phyloP scores from a whole-genome alignment of 2,113 vertebrate species.

The Gobio gobio region DNA sequence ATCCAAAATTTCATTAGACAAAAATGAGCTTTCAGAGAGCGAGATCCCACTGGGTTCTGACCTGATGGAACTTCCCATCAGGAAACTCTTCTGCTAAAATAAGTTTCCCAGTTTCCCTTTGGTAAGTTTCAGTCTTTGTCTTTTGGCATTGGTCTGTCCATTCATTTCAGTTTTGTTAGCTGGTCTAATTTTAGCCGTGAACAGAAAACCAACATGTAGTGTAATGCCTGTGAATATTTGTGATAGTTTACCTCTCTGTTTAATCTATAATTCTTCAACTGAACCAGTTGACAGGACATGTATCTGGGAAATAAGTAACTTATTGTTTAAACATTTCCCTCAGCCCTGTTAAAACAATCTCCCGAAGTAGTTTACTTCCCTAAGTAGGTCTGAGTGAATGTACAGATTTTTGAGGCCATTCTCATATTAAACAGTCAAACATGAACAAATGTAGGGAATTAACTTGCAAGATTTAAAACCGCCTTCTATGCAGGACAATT shows the following conservation, averaged over 20 bases:
- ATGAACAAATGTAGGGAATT: background rate
- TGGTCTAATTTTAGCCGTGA: slow-evolving; percentile 12
- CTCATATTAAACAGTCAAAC: background rate
- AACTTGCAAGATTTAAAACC: background rate
- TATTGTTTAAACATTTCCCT: slow-evolving; percentile 12
- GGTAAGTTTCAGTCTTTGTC: slow-evolving; percentile 48
- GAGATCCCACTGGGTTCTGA: background rate
- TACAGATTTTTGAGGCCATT: background rate
- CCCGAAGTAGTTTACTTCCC: background rate
- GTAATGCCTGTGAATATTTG: slow-evolving; percentile 2
- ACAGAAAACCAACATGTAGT: slow-evolving; percentile 11
- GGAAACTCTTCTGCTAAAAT: slow-evolving; percentile 55
- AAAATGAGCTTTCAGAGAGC: slow-evolving; percentile 6
- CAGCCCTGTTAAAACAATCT: background rate
- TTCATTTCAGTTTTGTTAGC: slow-evolving; percentile 14
- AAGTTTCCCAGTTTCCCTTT: slow-evolving; percentile 26
- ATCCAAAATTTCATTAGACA: slow-evolving; percentile 16
- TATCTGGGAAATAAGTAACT: slow-evolving; percentile 2
- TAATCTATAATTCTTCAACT: slow-evolving; percentile 11
- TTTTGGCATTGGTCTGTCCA: slow-evolving; percentile 2
- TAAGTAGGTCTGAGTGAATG: background rate
- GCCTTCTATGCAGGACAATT: background rate
- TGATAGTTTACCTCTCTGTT: background rate
- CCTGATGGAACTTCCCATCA: slow-evolving; percentile 47
- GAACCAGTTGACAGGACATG: background rate